These are phyloP conservation scores for Mesocricetus auratus DNA, from an alignment of 2,113 vertebrate species.

Conservation along the genomic window DNA sequence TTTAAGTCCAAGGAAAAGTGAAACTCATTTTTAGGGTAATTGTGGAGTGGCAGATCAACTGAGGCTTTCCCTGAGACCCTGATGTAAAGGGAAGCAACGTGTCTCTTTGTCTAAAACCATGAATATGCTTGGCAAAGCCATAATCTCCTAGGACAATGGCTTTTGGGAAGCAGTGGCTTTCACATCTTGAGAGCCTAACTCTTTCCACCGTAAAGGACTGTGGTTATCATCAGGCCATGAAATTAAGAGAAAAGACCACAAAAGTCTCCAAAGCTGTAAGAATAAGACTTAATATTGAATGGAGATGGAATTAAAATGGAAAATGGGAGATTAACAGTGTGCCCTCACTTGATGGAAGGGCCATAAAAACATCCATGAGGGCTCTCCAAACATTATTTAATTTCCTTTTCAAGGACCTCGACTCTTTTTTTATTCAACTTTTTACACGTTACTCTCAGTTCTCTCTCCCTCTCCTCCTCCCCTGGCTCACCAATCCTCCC, in stretches of 20 bases:
- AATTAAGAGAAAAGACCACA: not conserved
- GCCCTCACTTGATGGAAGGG: not conserved
- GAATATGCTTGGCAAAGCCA: not conserved
- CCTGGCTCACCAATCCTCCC: no score
- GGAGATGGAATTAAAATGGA: not conserved
- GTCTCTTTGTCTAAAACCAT: not conserved
- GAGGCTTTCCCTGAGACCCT: not conserved
- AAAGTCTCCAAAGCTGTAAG: not conserved
- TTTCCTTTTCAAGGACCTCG: not conserved
- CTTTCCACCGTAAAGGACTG: not conserved
- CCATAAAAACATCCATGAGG: not conserved
- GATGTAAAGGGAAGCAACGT: not conserved
- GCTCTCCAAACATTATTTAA: not conserved
- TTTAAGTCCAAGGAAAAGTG: not conserved
- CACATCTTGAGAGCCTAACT: not conserved
- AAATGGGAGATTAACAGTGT: not conserved
- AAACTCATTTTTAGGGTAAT: not conserved
- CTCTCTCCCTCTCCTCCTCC: no score
- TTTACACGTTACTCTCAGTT: no score
- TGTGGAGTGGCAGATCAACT: not conserved
- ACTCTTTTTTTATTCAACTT: no score
- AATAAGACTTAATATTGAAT: not conserved
- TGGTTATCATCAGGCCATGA: not conserved
- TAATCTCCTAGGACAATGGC: not conserved
- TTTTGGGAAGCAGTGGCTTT: not conserved